These are phyloP conservation scores for Parnassius smintheus DNA, from an alignment of 2,888 invertebrate species.

Conservation along the genomic window DNA sequence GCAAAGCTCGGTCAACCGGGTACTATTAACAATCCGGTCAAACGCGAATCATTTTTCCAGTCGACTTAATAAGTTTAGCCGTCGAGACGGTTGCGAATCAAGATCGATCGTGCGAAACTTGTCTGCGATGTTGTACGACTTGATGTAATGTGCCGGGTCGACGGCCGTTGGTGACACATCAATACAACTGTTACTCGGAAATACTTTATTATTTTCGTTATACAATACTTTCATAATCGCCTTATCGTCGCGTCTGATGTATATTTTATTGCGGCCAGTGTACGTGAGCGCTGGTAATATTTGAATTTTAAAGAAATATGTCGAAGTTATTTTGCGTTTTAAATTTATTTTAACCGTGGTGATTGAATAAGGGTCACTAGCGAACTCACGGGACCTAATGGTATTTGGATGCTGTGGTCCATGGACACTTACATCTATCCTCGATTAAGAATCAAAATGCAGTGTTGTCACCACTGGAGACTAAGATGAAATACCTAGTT, in stretches of 20 bases:
- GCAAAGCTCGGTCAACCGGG: no score
- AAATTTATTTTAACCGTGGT: no score
- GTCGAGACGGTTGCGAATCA: conserved; percentile 16
- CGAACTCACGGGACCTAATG: no score
- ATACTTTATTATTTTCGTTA: conserved; percentile 26
- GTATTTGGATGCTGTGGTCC: no score
- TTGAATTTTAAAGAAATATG: neutral
- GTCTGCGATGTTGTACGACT: conserved; percentile 33
- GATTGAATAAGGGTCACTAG: no score
- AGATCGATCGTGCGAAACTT: conserved; percentile 23
- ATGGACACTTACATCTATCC: no score
- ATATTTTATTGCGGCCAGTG: conserved; percentile 7
- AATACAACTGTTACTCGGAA: conserved; percentile 26
- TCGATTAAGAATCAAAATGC: no score
- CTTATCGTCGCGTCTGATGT: conserved; percentile 18
- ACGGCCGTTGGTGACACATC: conserved; percentile 38
- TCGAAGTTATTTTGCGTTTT: neutral
- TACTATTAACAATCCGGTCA: conserved; percentile 17
- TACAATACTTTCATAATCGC: conserved; percentile 27
- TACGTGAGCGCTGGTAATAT: neutral
- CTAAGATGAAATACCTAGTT: no score
- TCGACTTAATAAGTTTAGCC: conserved; percentile 18
- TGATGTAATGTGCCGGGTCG: conserved; percentile 38
- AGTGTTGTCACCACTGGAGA: no score
- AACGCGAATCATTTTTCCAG: conserved; percentile 11